Evolutionary conservation across 1,140 invertebrate species (phyloP), one percentile per base, ranked within the genome.

Genomic region (Ceratina japonica): DNA sequence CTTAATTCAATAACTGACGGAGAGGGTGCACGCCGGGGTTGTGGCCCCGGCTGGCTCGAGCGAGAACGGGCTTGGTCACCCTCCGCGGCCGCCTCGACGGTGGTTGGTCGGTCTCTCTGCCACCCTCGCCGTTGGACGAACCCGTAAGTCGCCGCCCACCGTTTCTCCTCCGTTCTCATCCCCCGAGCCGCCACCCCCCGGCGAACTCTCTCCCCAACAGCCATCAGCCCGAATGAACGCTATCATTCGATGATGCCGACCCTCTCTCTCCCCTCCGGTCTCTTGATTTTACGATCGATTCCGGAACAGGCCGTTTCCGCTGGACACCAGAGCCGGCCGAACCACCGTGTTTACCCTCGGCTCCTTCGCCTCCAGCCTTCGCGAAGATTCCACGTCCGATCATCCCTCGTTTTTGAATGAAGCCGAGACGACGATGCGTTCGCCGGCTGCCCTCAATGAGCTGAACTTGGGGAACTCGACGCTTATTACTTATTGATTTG

Each of bases 1-100:
- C 94, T 94, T 95, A 95, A 95, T 95, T 95, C 94, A 94, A 95
- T 95, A 95, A 95, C 93, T 85, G 85, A 78, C n/a, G 87, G 87
- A 86, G 85, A 88, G 88, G 87, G 88, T 88, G 79, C 83, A 87
- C 88, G 81, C 64, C 64, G 81, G 81, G 62, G 89, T 87, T 82
- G 89, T 89, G 87, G 82, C 82, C 64, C 12, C 12, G 49, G 27
- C 31, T 5, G 75, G 52, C 59, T 52, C 75, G 20, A 49, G 37
- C 37, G 0, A 59, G 52, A 37, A 72, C 66, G 68, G 58, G 68
- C 54, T 54, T 62, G 75, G 66, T 71, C 58, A 58, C 18, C 44
- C 59, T 79, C 79, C 61, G 27, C 12, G 61, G 71, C 16, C 49
- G n/a, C 12, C 59, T 56, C 20, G 3, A 16, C 66, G 80, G 79